These are phyloP conservation scores for Diploscapter pachys DNA, from an alignment of 1,140 invertebrate genomes.

Conservation along the genomic window DNA sequence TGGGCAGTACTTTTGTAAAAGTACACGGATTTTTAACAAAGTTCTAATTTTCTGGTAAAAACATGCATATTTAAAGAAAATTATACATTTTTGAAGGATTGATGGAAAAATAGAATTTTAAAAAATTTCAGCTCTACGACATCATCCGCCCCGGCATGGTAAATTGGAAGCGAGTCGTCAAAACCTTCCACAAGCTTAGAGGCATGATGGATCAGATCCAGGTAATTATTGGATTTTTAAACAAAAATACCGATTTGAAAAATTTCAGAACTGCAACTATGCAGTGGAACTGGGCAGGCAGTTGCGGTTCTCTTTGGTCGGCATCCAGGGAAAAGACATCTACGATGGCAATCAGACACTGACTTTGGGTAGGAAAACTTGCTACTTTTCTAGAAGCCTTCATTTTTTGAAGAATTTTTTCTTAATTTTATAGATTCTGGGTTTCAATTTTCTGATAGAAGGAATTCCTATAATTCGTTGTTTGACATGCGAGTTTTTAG, in stretches of 20 bases:
- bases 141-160: slow-evolving; percentile 93
- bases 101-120: too few relatives aligned
- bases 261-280: slow-evolving; percentile 91
- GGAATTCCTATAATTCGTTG: too few relatives aligned
- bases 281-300: slow-evolving; percentile 88
- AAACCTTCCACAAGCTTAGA: slow-evolving; percentile 71
- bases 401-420: too few relatives aligned
- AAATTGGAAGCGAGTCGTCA: slow-evolving; percentile 86
- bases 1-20: too few relatives aligned
- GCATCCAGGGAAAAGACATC: slow-evolving; percentile 92
- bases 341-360: slow-evolving; percentile 91
- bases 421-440: slow-evolving; percentile 15
- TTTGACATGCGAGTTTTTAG: too few relatives aligned
- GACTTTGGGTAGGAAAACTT: slow-evolving; percentile 71
- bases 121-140: slow-evolving; percentile 76
- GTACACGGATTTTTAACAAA: too few relatives aligned
- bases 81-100: too few relatives aligned
- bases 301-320: slow-evolving; percentile 89
- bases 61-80: too few relatives aligned
- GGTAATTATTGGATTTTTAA: slow-evolving; percentile 5
- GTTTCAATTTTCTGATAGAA: slow-evolving; percentile 1
- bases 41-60: too few relatives aligned
- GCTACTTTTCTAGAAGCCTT: too few relatives aligned
- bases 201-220: slow-evolving; percentile 81
- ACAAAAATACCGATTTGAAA: neutral